Base-by-base conservation (phyloP, 35 echinoderm and acorn worm genomes). In the Lytechinus pictus region DNA sequence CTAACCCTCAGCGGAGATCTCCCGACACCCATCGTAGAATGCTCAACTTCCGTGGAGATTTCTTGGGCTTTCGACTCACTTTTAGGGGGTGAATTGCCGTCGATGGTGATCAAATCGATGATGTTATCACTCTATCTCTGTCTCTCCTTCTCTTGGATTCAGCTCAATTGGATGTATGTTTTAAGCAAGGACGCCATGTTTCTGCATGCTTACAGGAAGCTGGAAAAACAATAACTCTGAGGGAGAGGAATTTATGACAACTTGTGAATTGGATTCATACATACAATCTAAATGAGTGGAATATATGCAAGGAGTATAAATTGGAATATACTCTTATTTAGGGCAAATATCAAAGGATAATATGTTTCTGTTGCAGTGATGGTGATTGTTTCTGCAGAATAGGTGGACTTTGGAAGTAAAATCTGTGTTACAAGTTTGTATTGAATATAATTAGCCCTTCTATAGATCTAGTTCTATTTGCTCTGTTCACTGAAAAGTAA, bases 71-170 rank as follows among this genome's bases (percentile, higher is more conserved):
- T 79, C 66, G 12, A 79, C 66, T 79, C 66, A 79, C 66, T 79
- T 79, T 79, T 79, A 24, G 19, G 10, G 6, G 66, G 21, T 79
- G 66, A 79, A 79, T 79, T 79, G 66, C 66, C 19, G 19, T 79
- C 66, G 66, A 79, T 79, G 66, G 66, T 79, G 66, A 79, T 79
- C 66, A 79, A n/a, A 79, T 79, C 66, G 66, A 79, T 79, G 66
- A 24, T 79, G 66, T 79, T 79, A 79, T 24, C 66, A 24, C 66
- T 79, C 66, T 79, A 16, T 58, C 66, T 24, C 33, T 44, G 33
- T 79, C 66, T 79, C 66, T 58, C 66, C 14, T n/a, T n/a, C n/a
- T n/a, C n/a, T 79, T 79, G 66, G 66, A n/a, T 79, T 79, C 66
- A 79, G n/a, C 19, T 79, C 66, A 24, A 79, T 79, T 79, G 66